Conservation (phyloP, 2,888 invertebrate species). For the Ctena decussata region DNA sequence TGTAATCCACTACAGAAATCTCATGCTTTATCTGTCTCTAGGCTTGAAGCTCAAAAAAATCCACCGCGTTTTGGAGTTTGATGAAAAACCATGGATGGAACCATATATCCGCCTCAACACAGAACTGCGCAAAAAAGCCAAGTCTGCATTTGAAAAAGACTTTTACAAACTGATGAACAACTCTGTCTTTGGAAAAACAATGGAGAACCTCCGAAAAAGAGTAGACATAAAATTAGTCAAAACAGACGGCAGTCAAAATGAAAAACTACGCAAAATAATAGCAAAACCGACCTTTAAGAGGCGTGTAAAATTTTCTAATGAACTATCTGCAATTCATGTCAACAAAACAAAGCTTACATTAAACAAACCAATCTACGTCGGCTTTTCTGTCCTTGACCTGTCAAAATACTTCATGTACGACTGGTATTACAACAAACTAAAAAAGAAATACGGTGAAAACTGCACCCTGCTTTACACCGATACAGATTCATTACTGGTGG, state of each 20-base stretch:
- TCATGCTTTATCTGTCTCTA: conserved; percentile 76
- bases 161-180: conserved; percentile 71
- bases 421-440: conserved; percentile 79
- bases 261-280: conserved; percentile 30
- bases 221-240: conserved; percentile 36
- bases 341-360: conserved; percentile 48
- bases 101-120: conserved; percentile 82
- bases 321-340: conserved; percentile 36
- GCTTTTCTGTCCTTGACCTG: conserved; percentile 37
- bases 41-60: conserved; percentile 75
- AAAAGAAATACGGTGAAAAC: neutral
- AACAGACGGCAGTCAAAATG: conserved; percentile 40
- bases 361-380: conserved; percentile 56
- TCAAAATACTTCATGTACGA: conserved; percentile 67
- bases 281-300: conserved; percentile 33
- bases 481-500: conserved; percentile 69
- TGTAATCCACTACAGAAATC: conserved; percentile 82
- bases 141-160: conserved; percentile 82
- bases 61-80: no score
- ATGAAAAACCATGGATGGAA: conserved; percentile 81
- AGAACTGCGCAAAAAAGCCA: conserved; percentile 72
- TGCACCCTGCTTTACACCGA: neutral
- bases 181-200: conserved; percentile 47
- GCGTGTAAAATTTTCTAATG: conserved; percentile 42
- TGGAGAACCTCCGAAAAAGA: conserved; percentile 40